Conservation (phyloP, 2,888 invertebrate species). For the Encarsia formosa region DNA sequence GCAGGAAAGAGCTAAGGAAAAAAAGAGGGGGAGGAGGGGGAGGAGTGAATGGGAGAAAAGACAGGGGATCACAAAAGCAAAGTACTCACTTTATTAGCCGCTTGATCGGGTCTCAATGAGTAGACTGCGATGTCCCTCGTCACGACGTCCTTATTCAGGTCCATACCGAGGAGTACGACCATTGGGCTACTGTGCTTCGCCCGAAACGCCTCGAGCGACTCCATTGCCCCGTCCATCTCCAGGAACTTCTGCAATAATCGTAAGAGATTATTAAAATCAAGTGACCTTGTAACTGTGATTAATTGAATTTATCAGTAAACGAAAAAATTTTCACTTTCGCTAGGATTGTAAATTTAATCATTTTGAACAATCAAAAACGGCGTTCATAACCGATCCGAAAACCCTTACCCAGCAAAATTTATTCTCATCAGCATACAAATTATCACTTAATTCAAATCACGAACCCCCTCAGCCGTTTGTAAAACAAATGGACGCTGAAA, state of each 20-base stretch:
- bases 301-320: too few relatives aligned
- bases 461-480: too few relatives aligned
- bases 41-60: neutral
- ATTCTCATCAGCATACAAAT: too few relatives aligned
- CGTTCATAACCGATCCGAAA: too few relatives aligned
- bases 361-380: too few relatives aligned
- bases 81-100: constrained; percentile 40
- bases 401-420: too few relatives aligned
- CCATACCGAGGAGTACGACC: constrained; percentile 63
- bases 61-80: constrained; percentile 17
- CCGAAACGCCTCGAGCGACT: constrained; percentile 56
- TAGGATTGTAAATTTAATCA: too few relatives aligned
- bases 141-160: constrained; percentile 52
- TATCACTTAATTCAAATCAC: too few relatives aligned
- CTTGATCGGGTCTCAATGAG: constrained; percentile 34
- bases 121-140: constrained; percentile 62
- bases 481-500: too few relatives aligned
- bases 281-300: too few relatives aligned
- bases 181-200: constrained; percentile 48
- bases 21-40: neutral
- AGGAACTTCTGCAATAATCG: constrained; percentile 57
- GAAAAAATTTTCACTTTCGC: too few relatives aligned
- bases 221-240: constrained; percentile 50
- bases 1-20: neutral
- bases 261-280: too few relatives aligned